Conservation (phyloP, 2,113 vertebrate species). For the Ophiodon elongatus region DNA sequence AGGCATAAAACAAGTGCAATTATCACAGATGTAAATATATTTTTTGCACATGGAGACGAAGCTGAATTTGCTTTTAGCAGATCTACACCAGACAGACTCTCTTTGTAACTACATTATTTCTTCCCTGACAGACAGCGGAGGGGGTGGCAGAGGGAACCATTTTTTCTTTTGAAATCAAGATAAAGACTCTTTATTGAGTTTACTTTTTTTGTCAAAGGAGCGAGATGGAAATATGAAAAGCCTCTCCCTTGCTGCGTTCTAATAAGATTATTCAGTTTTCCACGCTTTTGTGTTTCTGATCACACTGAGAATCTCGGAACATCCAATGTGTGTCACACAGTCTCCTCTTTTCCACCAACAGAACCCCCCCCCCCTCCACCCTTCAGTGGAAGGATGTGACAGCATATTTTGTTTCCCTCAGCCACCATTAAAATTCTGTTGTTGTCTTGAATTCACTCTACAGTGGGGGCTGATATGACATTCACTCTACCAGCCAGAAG, state of each 20-base stretch:
- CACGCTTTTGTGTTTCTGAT: slow-evolving; percentile 37
- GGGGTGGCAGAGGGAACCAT: background rate
- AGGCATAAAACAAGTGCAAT: slow-evolving; percentile 18
- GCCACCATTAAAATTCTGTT: slow-evolving; percentile 23
- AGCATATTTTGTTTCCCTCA: slow-evolving; percentile 19
- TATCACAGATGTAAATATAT: background rate
- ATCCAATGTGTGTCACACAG: background rate
- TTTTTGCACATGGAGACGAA: slow-evolving; percentile 11
- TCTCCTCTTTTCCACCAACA: background rate
- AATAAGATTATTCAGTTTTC: slow-evolving; percentile 28
- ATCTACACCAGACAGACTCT: background rate
- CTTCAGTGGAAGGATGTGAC: slow-evolving; percentile 9
- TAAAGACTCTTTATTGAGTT: slow-evolving; percentile 27
- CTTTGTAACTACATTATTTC: slow-evolving; percentile 4
- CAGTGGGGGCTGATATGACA: background rate
- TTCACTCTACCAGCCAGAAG: background rate
- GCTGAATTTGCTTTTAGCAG: background rate
- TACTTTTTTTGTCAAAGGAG: slow-evolving; percentile 7
- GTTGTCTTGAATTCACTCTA: slow-evolving; percentile 7
- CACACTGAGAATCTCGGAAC: background rate
- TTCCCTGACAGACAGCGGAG: slow-evolving; percentile 1
- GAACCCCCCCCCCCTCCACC: too few relatives aligned
- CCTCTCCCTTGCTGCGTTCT: slow-evolving; percentile 21
- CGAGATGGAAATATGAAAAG: slow-evolving; percentile 34
- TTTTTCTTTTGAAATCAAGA: slow-evolving; percentile 34